These are phyloP conservation scores for Protonemura montana DNA, from an alignment of 2,888 invertebrate genomes.

Conservation along the genomic window DNA sequence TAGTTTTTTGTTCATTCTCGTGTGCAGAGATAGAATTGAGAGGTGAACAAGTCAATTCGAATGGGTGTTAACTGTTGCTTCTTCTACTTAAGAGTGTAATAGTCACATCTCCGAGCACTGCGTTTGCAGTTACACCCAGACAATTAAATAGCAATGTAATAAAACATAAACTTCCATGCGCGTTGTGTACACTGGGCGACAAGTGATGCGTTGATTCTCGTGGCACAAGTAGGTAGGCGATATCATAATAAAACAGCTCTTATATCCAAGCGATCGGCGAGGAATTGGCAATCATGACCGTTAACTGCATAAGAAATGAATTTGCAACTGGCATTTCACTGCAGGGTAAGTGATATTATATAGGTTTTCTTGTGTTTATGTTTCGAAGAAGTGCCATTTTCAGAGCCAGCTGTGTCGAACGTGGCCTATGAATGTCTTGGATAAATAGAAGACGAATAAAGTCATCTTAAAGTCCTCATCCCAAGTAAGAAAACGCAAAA, in stretches of 20 bases:
- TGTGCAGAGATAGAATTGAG: background rate
- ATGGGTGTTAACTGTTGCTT: conserved; percentile 12
- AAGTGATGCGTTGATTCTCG: background rate
- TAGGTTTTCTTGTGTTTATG: background rate
- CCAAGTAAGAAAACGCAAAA: too few species aligned
- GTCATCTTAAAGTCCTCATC: too few species aligned
- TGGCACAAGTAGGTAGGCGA: background rate
- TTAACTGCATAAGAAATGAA: background rate
- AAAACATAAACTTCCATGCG: background rate
- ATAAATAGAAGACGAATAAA: too few species aligned
- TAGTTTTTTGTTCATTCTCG: background rate
- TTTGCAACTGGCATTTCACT: background rate
- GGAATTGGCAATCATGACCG: too few species aligned
- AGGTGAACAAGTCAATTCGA: background rate
- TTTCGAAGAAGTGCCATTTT: background rate
- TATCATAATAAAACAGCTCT: background rate
- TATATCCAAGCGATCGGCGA: background rate
- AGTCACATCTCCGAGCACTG: background rate
- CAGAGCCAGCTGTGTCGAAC: background rate
- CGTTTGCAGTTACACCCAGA: background rate
- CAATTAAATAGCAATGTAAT: background rate
- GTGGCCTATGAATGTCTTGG: too few species aligned
- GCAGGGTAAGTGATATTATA: background rate
- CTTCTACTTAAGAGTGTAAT: background rate
- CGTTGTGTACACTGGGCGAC: background rate